Base-by-base conservation (phyloP, 2,113 vertebrate genomes). In the Sciurus niger region DNA sequence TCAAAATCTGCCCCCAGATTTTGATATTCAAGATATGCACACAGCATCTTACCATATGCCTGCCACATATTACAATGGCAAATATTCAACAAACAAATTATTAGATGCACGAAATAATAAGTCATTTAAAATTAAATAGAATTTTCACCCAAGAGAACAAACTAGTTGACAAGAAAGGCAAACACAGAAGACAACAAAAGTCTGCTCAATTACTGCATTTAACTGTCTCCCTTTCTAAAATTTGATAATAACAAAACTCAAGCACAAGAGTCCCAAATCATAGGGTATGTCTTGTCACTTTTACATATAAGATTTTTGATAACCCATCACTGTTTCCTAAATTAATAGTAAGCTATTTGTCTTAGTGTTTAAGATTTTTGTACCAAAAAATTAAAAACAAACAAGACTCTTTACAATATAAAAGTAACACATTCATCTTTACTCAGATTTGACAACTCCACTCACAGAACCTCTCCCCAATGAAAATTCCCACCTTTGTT, bases 321-420 rank as follows among this genome's bases (percentile, higher is more conserved):
- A 72, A 9, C 40, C 80, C 48, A 68, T n/a, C 53, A 40, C 17
- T 73, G 30, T 90, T 86, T 55, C 25, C 48, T 67, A 74, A 73
- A 79, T 92, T 51, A 95, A 90, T 68, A 76, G 53, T 24, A 76
- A 83, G 68, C 48, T 83, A 37, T 60, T 94, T 37, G n/a, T 34
- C 17, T 74, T 60, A 51, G 12, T 80, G 10, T 86, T 40, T 82
- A 86, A 86, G 58, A 70, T 28, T 8, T 25, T 63, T 28, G 3
- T 63, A 28, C 60, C 25, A 28, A 63, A 63, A 28, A 58, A 63
- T 63, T 28, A 63, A 63, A 63, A 63, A 63, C 28, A 63, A 63
- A 63, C 60, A 63, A 28, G 60, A 58, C 28, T 48, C 10, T 80
- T 95, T 80, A 22, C 6, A 51, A 51, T 37, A 73, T 25, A 6